Base-by-base conservation (phyloP, 1,140 invertebrate species). In the Lepidurus apus region DNA sequence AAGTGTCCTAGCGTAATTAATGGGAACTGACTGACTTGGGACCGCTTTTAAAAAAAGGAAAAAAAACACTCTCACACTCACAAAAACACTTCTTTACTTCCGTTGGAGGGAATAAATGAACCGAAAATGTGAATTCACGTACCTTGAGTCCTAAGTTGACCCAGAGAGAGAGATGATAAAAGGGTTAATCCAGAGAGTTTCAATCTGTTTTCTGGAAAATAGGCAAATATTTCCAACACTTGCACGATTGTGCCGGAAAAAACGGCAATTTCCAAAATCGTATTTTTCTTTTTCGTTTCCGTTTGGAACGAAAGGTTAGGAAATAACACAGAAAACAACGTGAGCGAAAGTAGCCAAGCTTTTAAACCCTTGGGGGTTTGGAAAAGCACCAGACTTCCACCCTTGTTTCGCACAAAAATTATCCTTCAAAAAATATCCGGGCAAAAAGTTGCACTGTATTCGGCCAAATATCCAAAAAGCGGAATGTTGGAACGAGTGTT, bases 141-240 rank as follows among this genome's bases (percentile, higher is more conserved):
- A 65, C 53, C 53, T 65, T 65, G n/a, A 13, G 3, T 65, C 53
- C 7, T 65, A 17, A 9, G 53, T 13, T 65, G 53, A 65, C 9
- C 53, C 53, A 65, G 53, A 65, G 53, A 21, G 53, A 21, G 53
- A n/a, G 21, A 65, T 65, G 53, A 65, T 13, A 65, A 65, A 17
- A 65, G 21, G 53, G 53, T 65, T 65, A 65, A 65, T 65, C 53
- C 53, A 65, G 21, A 65, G 53, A 65, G 53, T 65, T 65, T 21
- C 9, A 21, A 13, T 65, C 4, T 65, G 21, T 65, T 65, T 65
- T 13, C 17, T 7, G 21, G 53, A 65, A 65, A 65, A 65, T 65
- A 65, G 21, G 7, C 53, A 65, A 65, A 65, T 13, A 65, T 65
- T 21, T 65, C 17, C 17, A 65, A 65, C 53, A 65, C 53, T 65